A percentile compares a stretch with the other conserved stretches of the same genome.
phyloP scores from a whole-genome alignment of 2,113 vertebrate species.

The Mormyrus lacerda region DNA sequence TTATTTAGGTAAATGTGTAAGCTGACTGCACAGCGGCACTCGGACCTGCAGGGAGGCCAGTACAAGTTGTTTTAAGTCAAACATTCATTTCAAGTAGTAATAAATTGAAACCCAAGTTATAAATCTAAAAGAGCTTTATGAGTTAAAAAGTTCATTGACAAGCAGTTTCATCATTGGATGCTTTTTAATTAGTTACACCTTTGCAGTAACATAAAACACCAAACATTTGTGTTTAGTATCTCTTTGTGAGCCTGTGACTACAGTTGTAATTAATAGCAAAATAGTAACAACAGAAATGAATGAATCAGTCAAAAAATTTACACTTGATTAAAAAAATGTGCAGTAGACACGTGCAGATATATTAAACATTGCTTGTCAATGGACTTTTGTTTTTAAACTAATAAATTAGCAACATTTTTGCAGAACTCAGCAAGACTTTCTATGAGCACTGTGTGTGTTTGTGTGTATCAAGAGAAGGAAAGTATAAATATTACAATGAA shows the following conservation, averaged over 20 bases:
- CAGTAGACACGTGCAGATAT: neutral
- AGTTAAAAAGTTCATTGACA: neutral
- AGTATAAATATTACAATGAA: neutral
- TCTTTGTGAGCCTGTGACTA: neutral
- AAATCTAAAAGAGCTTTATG: neutral
- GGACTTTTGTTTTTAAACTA: neutral
- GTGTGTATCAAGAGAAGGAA: neutral
- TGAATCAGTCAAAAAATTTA: neutral
- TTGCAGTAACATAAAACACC: neutral
- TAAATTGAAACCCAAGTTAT: neutral
- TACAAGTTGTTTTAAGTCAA: neutral
- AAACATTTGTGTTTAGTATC: neutral
- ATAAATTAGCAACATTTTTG: neutral
- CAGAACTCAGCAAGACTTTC: neutral
- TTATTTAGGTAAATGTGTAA: neutral
- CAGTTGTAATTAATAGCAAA: neutral
- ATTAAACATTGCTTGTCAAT: neutral
- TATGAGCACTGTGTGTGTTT: neutral
- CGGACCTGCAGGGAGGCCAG: neutral
- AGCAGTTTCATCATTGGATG: neutral
- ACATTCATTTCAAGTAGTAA: neutral
- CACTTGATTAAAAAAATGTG: neutral
- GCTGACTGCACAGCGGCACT: neutral
- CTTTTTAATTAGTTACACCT: neutral
- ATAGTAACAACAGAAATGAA: neutral